Evolutionary conservation across 2,113 vertebrate species (phyloP).

Genomic region (Entomyzon cyanotis): DNA sequence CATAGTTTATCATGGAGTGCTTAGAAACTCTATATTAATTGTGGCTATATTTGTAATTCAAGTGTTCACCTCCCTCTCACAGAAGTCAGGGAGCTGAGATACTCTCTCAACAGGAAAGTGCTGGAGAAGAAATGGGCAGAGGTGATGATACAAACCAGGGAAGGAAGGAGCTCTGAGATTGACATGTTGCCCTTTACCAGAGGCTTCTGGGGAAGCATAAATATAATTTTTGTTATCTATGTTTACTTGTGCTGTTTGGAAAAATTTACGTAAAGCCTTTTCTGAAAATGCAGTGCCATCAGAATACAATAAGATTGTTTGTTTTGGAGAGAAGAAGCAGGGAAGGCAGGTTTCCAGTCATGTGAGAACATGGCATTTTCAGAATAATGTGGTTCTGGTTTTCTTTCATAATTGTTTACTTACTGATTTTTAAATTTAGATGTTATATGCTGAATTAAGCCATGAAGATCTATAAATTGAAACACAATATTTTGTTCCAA

Average conservation of each 20-base stretch:
- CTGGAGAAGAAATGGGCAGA: neutral
- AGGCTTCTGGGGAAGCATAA: neutral
- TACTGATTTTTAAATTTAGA: neutral
- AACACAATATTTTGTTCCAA: neutral
- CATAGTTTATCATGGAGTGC: neutral
- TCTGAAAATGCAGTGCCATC: neutral
- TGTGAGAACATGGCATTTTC: neutral
- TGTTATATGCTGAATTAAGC: neutral
- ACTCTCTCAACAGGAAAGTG: neutral
- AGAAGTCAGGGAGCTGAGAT: neutral
- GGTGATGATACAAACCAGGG: neutral
- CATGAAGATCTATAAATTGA: neutral
- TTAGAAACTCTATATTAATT: conserved; percentile 1
- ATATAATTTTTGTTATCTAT: neutral
- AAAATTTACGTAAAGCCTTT: neutral
- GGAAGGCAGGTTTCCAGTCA: neutral
- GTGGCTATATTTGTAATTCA: conserved; percentile 19
- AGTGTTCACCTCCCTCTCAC: neutral
- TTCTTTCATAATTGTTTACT: neutral
- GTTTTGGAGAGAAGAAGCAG: neutral
- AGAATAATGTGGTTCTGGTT: neutral
- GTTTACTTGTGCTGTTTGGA: neutral
- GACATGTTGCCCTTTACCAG: neutral
- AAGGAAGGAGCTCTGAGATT: neutral
- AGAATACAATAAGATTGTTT: neutral